Base-by-base conservation (phyloP, 2,113 vertebrate genomes). In the Microtus oregoni region DNA sequence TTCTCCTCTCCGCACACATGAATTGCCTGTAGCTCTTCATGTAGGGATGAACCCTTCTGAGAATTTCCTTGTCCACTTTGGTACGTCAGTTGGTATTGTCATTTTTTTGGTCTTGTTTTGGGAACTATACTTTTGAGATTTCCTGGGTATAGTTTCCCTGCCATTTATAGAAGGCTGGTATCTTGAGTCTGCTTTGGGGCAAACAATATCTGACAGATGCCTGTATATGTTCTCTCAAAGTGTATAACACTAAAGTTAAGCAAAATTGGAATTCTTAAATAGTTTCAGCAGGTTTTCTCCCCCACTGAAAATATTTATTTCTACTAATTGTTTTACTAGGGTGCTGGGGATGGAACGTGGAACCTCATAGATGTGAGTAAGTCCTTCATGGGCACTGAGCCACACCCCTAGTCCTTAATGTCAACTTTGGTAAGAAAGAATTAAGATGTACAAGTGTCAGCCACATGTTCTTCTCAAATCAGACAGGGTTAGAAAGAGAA, bases 221-320 rank as follows among this genome's bases (percentile, higher is more conserved):
- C 92, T 92, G 41, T 76, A 11, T 14, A 38, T 83, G 30, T 58
- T 95, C 63, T 95, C 65, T 77, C 92, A 47, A 96, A 55, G 94
- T 89, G 87, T 86, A 11, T 79, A 95, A 50, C 26, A 75, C 47
- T 38, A 81, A 89, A 94, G 8, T 93, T 70, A 96, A 95, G 95
- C 72, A 77, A 61, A 67, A 52, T 91, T 75, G 38, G 77, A 90
- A 90, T 89, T 90, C n/a, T 94, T 91, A 38, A 50, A 92, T n/a
- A 63, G 70, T 96, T 94, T 88, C 24, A 90, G 35, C 35, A 86
- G 41, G 61, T 76, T 75, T 78, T 85, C 50, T 73, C 47, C 32
- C n/a, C 2, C 35, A 7, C 20, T 28, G 86, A 87, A 91, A 61
- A 44, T 82, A 15, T 94, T 92, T 95, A 38, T n/a, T 92, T 81